Percentiles rank a stretch among this genome's conserved stretches.
Conservation (phyloP, 2,888 invertebrate species). For the Venusia cambrica region DNA sequence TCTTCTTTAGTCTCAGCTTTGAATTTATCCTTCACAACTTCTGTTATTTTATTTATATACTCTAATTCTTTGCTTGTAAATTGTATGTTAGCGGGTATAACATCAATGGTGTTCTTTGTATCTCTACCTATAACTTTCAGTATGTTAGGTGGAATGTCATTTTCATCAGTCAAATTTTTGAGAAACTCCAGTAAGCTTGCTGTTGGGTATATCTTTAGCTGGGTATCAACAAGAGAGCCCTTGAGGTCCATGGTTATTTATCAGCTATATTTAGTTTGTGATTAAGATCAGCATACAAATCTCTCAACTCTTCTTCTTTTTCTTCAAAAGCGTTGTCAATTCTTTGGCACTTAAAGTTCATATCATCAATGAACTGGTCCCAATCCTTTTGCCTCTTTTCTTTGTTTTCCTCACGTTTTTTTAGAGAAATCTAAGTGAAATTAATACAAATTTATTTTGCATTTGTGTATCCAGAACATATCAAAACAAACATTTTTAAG, state of each 20-base stretch:
- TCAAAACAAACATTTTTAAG: too few species aligned
- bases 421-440: constrained; percentile 44
- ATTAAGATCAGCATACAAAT: constrained; percentile 88
- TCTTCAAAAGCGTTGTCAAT: constrained; percentile 89
- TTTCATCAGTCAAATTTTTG: constrained; percentile 62
- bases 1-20: constrained; percentile 13
- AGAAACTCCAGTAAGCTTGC: constrained; percentile 79
- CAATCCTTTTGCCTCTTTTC: constrained; percentile 80
- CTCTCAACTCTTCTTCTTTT: constrained; percentile 88
- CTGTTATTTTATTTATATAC: constrained; percentile 48
- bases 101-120: constrained; percentile 29
- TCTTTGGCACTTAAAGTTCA: constrained; percentile 87
- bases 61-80: constrained; percentile 49
- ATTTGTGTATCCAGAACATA: too few species aligned
- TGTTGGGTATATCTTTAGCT: constrained; percentile 84
- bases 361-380: constrained; percentile 88
- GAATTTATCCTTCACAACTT: constrained; percentile 24
- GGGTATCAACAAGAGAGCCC: constrained; percentile 83
- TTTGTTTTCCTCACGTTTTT: constrained; percentile 49
- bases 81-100: constrained; percentile 34
- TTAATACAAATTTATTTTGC: too few species aligned
- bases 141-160: constrained; percentile 78
- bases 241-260: constrained; percentile 73
- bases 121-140: constrained; percentile 45
- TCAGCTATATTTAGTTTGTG: constrained; percentile 84